phyloP scores from a whole-genome alignment of 2,113 vertebrate genomes.

The Salvator merianae region DNA sequence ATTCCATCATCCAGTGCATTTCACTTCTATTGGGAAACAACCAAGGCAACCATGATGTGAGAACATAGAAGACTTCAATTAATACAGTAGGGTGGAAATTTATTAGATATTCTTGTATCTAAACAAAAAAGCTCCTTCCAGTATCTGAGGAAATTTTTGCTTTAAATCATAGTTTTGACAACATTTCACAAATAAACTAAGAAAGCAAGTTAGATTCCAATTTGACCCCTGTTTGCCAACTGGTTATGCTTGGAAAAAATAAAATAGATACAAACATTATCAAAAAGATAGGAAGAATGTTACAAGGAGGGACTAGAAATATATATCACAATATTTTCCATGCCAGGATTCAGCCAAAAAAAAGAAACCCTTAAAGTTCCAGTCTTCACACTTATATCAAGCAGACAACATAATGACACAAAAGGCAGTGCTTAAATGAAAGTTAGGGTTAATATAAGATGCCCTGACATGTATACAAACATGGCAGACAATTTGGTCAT shows the following conservation, averaged over 20 bases:
- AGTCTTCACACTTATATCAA: not conserved
- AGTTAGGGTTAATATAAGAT: not conserved
- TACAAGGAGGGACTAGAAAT: conserved; percentile 21
- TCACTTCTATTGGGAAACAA: too few species aligned
- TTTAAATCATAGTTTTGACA: not conserved
- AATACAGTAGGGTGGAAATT: not conserved
- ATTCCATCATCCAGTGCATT: too few species aligned
- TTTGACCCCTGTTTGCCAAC: conserved; percentile 25
- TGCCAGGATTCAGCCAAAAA: conserved; percentile 16
- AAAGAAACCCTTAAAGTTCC: not conserved
- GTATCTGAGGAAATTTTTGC: not conserved
- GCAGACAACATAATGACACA: not conserved
- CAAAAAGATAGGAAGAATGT: conserved; percentile 3
- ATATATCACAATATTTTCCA: conserved; percentile 19
- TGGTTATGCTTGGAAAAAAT: conserved; percentile 1
- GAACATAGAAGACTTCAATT: too few species aligned
- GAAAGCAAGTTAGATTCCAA: conserved; percentile 28
- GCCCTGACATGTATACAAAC: not conserved
- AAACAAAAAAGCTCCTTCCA: not conserved
- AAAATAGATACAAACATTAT: conserved; percentile 20
- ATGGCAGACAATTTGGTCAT: conserved; percentile 16
- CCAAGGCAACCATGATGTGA: not conserved
- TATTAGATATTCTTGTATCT: not conserved
- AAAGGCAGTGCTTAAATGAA: not conserved
- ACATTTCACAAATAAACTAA: not conserved